Base-by-base conservation (phyloP, 2,888 invertebrate genomes). In the Epirrita christyi region DNA sequence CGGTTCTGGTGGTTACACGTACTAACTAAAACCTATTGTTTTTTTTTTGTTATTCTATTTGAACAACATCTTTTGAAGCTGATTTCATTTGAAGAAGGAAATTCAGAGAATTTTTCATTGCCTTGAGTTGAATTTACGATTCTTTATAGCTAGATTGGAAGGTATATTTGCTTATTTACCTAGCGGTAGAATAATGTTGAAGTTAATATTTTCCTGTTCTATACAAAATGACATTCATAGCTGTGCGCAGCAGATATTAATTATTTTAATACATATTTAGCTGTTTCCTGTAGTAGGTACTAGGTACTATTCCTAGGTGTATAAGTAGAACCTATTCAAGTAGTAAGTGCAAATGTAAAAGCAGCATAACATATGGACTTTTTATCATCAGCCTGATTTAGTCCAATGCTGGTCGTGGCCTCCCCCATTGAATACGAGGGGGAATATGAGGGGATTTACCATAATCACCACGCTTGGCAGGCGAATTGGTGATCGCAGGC, bases 281-380 rank as follows among this genome's bases (percentile, higher is more conserved):
- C 27, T 48, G 10, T 44, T 55, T 49, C 55, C 49, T 55, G 44
- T 44, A 37, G 48, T n/a, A n/a, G n/a, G n/a, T 6, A 55, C 36
- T 43, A 53, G 45, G 44, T 21, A 46, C 27, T 34, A 9, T n/a
- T n/a, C 43, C 21, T 21, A 41, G 21, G 21, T 13, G 8, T 15
- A 7, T 40, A 14, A 11, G 32, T 32, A 1, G 32, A 32, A 32
- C 32, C 32, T 9, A 7, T 32, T 32, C 8, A 32, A 7, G 8
- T 32, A 32, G 32, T 29, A 55, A 47, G 37, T 47, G 55, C 49
- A 45, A 13, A 44, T 29, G 27, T 28, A 9, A 42, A 42, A 42
- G n/a, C 29, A 5, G 43, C n/a, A 55, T 40, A 41, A 37, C 43
- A 37, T 59, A 63, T 59, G 47, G 53, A 60, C 64, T 66, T 63